These are phyloP conservation scores for Ectropis crepuscularia DNA, from an alignment of 2,888 invertebrate species.

Conservation along the genomic window DNA sequence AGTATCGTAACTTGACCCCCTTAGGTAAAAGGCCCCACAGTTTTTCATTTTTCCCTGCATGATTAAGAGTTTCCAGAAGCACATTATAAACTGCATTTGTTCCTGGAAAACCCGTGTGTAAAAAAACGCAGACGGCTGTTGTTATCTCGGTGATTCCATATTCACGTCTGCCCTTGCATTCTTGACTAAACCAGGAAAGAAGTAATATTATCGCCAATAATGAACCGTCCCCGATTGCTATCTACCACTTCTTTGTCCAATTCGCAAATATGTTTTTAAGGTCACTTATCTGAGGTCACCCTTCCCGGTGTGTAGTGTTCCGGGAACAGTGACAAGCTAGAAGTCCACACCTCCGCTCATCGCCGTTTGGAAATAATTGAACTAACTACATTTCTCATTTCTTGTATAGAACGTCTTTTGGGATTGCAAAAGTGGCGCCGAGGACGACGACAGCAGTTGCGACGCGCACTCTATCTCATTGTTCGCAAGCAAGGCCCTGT, in stretches of 20 bases:
- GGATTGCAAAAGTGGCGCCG: too few species aligned
- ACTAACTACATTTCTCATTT: too few species aligned
- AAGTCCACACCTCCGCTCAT: too few species aligned
- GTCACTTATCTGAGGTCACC: slow-evolving; percentile 68
- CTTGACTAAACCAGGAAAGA: slow-evolving; percentile 1
- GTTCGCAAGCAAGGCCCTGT: slow-evolving; percentile 77
- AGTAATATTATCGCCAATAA: not conserved
- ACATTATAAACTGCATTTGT: too few species aligned
- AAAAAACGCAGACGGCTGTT: not conserved
- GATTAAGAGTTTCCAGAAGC: too few species aligned
- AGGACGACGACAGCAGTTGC: too few species aligned
- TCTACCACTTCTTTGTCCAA: slow-evolving; percentile 34
- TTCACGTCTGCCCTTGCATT: slow-evolving; percentile 1
- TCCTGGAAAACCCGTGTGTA: too few species aligned
- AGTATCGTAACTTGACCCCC: too few species aligned
- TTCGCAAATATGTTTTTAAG: slow-evolving; percentile 45
- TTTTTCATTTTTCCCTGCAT: too few species aligned
- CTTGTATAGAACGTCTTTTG: too few species aligned
- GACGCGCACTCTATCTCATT: slow-evolving; percentile 51
- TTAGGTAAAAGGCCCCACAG: too few species aligned
- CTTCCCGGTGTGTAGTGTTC: slow-evolving; percentile 62
- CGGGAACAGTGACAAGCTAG: slow-evolving; percentile 73
- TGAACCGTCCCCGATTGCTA: slow-evolving; percentile 13
- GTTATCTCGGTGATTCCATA: not conserved
- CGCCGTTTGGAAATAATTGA: too few species aligned